phyloP scores from a whole-genome alignment of 2,797 vertebrate species.

The Chelon auratus region DNA sequence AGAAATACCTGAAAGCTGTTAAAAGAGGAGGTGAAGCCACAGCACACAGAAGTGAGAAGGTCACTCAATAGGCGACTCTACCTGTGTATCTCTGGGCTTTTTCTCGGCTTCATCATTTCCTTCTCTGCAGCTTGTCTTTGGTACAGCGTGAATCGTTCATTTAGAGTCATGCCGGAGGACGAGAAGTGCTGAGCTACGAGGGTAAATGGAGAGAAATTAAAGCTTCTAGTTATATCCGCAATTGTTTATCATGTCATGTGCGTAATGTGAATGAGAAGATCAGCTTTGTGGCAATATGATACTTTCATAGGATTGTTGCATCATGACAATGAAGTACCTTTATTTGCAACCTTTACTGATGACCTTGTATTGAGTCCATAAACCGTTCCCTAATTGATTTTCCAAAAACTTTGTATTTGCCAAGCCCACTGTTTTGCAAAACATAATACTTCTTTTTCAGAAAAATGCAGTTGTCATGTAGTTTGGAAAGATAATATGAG shows the following conservation, averaged over 20 bases:
- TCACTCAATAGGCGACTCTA: slow-evolving; percentile 81
- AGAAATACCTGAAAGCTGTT: slow-evolving; percentile 79
- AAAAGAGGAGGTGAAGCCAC: slow-evolving; percentile 80
- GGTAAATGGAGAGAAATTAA: slow-evolving; percentile 24
- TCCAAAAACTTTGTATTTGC: neutral
- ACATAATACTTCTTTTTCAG: neutral
- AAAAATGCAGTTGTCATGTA: neutral
- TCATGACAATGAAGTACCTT: neutral
- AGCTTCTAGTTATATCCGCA: neutral
- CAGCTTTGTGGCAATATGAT: neutral
- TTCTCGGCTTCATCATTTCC: slow-evolving; percentile 93
- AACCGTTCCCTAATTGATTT: too few relatives aligned
- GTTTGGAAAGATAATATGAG: neutral
- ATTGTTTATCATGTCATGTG: neutral
- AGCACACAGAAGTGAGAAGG: slow-evolving; percentile 77
- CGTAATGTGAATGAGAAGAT: neutral
- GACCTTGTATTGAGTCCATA: neutral
- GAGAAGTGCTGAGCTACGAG: slow-evolving; percentile 95
- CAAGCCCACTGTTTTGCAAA: neutral
- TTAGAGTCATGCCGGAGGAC: slow-evolving; percentile 93
- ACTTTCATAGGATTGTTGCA: neutral
- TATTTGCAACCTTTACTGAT: neutral
- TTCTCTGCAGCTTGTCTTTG: slow-evolving; percentile 96
- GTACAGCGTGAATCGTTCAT: slow-evolving; percentile 97
- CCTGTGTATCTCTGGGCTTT: slow-evolving; percentile 99